Base-by-base conservation (phyloP, 2,113 vertebrate genomes). In the Tragelaphus buxtoni region DNA sequence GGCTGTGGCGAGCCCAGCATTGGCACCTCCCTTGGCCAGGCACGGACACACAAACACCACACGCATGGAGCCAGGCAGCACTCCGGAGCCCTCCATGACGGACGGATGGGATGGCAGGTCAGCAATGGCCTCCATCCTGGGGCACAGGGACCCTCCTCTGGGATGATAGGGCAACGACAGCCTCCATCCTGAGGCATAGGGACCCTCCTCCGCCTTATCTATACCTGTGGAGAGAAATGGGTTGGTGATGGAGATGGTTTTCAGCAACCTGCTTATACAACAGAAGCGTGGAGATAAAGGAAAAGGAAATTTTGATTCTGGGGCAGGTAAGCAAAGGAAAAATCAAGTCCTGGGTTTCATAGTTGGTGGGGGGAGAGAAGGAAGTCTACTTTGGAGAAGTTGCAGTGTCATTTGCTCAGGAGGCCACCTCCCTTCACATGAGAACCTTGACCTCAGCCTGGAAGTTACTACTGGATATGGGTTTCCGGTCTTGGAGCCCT, bases 221-320 rank as follows among this genome's bases (percentile, higher is more conserved):
- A 99, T 51, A 99, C 98, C 99, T 99, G 97, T 51, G 16, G 60
- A 95, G 98, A 98, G 81, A 98, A 85, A 88, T 32, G 28, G 2
- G 9, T 1, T 60, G 63, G 20, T 47, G 17, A n/a, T 42, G 17
- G 39, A 76, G n/a, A 63, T 1, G n/a, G 63, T 86, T 53, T 80
- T 93, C 47, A 58, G 63, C 56, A 47, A 22, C 16, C 39, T 77
- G 39, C 39, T 87, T 32, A 45, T 20, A 35, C 32, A 14, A 35
- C 1, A 49, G 69, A 63, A 51, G 28, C 32, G 14, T 56, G 26
- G 42, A 88, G 28, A 81, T 47, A 83, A 90, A 69, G 76, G 65
- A 83, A 93, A 80, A 55, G 72, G 51, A 53, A 96, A 82, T 28
- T 45, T 63, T 89, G 86, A 90, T 76, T 60, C 74, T 58, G 51